phyloP scores from a whole-genome alignment of 2,797 vertebrate species.

The Botia kubotai region DNA sequence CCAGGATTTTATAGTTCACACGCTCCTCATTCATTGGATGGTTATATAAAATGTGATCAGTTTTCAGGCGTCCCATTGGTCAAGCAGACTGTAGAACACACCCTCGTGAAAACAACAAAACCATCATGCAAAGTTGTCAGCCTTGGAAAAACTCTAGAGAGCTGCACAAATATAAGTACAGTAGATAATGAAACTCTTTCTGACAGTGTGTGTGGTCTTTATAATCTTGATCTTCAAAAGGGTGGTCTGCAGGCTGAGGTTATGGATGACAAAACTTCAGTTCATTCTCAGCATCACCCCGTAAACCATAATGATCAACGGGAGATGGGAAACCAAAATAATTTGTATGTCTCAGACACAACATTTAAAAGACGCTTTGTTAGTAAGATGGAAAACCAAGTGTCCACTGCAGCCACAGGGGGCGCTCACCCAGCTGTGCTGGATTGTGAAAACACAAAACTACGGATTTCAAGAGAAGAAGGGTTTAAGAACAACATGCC shows the following conservation, averaged over 20 bases:
- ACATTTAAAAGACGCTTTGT: constrained; percentile 12
- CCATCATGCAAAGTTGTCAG: not conserved
- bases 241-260: not conserved
- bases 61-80: not conserved
- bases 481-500: not conserved
- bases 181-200: constrained; percentile 6
- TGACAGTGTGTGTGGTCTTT: not conserved
- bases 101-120: not conserved
- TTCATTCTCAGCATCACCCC: not conserved
- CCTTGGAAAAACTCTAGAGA: not conserved
- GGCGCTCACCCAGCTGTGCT: not conserved
- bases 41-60: constrained; percentile 9
- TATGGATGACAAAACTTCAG: not conserved
- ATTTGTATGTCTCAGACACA: not conserved
- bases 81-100: constrained; percentile 3
- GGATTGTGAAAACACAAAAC: constrained; percentile 1
- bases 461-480: not conserved
- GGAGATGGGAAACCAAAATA: not conserved
- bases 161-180: not conserved
- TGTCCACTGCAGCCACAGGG: not conserved
- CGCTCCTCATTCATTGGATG: constrained; percentile 10
- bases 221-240: constrained; percentile 14
- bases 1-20: constrained; percentile 21
- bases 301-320: constrained; percentile 2
- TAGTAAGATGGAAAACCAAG: constrained; percentile 5